phyloP scores from a whole-genome alignment of 92 coral and sea anemone species.

The Actinernus sp. region DNA sequence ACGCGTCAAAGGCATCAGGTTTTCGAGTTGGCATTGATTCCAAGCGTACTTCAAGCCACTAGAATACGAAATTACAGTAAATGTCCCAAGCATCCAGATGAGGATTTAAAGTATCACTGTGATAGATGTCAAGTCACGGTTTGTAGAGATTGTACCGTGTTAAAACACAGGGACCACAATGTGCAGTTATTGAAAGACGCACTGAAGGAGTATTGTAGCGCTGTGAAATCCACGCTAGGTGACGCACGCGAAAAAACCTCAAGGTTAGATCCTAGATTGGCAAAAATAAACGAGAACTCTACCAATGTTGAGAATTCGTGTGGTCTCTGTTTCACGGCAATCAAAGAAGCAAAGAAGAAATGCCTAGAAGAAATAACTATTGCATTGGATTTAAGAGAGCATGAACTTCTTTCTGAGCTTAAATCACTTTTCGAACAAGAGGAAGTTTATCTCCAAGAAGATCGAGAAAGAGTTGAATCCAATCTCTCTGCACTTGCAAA shows the following conservation, averaged over 20 bases:
- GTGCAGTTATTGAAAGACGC: not conserved
- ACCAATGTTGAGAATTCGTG: not conserved
- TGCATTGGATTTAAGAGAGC: not conserved
- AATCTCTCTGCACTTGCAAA: not conserved
- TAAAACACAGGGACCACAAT: not conserved
- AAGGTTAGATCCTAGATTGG: not conserved
- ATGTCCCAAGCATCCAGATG: not conserved
- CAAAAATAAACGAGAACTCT: not conserved
- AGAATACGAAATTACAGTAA: not conserved
- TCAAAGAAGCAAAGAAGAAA: not conserved
- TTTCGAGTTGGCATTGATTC: not conserved
- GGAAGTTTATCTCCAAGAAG: not conserved
- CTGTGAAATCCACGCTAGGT: not conserved
- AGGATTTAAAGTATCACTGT: not conserved
- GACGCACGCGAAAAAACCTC: not conserved
- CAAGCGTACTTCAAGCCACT: not conserved
- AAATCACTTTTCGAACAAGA: not conserved
- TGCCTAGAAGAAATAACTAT: not conserved
- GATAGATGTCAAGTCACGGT: not conserved
- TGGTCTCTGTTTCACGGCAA: not conserved
- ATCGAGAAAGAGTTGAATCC: not conserved
- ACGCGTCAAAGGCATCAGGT: not conserved
- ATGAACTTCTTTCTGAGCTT: not conserved
- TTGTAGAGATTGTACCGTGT: not conserved
- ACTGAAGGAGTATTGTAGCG: not conserved